Base-by-base conservation (phyloP, 2,888 invertebrate species). In the Hymenopus coronatus region DNA sequence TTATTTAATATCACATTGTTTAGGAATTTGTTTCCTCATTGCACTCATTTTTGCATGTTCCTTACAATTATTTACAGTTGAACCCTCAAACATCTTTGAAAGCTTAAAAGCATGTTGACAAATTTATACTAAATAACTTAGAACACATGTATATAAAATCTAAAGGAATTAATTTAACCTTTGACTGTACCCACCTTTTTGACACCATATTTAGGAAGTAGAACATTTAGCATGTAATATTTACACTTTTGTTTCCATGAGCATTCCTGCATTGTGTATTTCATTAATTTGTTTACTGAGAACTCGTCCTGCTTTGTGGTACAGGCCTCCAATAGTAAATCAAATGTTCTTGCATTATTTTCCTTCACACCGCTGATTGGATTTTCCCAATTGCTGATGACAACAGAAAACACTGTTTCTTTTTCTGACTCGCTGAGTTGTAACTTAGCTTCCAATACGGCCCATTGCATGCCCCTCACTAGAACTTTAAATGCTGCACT, bases 231-330 rank as follows among this genome's bases (percentile, higher is more conserved):
- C 93, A 95, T 94, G 90, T 94, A 93, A 92, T 94, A 95, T 91
- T 95, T 96, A 83, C 94, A 94, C 92, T 95, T 95, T 91, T 94
- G 95, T 93, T 94, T 94, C 93, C 95, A 95, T 89, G 95, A 94
- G 33, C 92, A 92, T 93, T 92, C 91, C 91, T 91, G 91, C 92
- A 93, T 91, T 28, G 92, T 88, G 88, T 91, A 91, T 84, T 91
- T 89, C 9, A 92, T 81, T 89, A 92, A 92, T 82, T 91, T 91
- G 0, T 91, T 88, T 91, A 85, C 93, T 92, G 90, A 91, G 94
- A 93, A 33, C 27, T 83, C 14, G 33, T n/a, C 27, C 2, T 4
- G 1, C 15, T 30, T 82, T 25, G n/a, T 28, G 14, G 84, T 33
- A 20, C 85, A 81, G 9, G 87, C 84, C n/a, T 88, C 33, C 8